Base-by-base conservation (phyloP, 2,797 vertebrate genomes). In the Danio aesculapii region DNA sequence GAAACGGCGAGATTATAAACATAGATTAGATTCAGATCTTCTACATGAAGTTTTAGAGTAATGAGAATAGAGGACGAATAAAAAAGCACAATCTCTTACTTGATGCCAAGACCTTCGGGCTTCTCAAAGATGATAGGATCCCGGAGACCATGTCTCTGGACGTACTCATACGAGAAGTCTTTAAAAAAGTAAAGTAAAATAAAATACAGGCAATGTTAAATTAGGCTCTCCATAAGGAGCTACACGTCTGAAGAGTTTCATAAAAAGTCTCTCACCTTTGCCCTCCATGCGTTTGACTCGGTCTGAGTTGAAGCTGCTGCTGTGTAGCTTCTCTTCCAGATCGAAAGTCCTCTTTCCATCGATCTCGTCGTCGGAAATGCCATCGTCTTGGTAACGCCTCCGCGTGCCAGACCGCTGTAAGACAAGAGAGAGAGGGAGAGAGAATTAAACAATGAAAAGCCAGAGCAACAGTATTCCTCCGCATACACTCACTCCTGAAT, bases 331-430 rank as follows among this genome's bases (percentile, higher is more conserved):
- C 62, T 99, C 98, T 88, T 99, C 97, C 62, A 99, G 91, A 89
- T 98, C 95, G 89, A 99, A 99, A 0, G 94, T 98, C 88, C 98
- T 96, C 86, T 96, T 96, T 39, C 98, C 98, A 75, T 99, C 98
- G 12, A 99, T 99, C 87, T 99, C 98, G 81, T 99, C 98, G 1
- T 99, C 98, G 0, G 98, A 99, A 89, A 99, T 99, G 55, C 96
- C 97, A 4, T 99, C 98, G 0, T 99, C 98, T 84, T 99, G 97
- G 63, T 99, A 99, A 70, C 96, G 96, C 0, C 98, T 93, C 39
- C 97, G 90, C 77, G 97, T 98, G 6, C 97, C 97, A n/a, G 96
- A 94, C 82, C 98, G 95, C 97, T 99, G 90, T 86, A 13, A 76
- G 16, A 58, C 6, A 30, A 62, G 19, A 74, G 6, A 82, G 43